Evolutionary conservation across 2,888 invertebrate species (phyloP).

Genomic region (Clitarchus hookeri): DNA sequence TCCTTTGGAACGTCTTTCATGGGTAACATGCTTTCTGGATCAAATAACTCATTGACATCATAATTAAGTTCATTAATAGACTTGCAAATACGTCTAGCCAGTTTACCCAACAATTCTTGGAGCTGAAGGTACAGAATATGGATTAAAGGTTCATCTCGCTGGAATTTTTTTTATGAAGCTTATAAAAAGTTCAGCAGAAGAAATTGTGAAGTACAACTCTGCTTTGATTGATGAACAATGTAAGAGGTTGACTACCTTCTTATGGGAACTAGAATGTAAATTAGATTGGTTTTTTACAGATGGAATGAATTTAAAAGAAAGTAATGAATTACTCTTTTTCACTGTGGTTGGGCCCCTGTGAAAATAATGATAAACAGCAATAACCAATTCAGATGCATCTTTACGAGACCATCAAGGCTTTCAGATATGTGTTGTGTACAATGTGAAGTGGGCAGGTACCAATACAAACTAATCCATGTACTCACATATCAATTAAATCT

Average conservation of each 20-base stretch:
- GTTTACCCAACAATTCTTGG: neutral
- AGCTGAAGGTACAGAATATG: too few relatives aligned
- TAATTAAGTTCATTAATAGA: neutral
- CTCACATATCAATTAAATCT: conserved; percentile 15
- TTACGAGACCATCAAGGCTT: neutral
- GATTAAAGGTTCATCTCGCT: conserved; percentile 11
- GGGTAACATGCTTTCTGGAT: neutral
- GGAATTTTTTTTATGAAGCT: neutral
- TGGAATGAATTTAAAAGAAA: conserved; percentile 19
- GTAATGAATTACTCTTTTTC: conserved; percentile 12
- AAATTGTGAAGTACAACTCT: neutral
- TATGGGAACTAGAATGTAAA: conserved; percentile 6
- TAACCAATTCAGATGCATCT: conserved; percentile 6
- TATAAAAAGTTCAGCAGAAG: neutral
- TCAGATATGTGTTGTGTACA: conserved; percentile 11
- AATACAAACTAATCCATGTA: conserved; percentile 6
- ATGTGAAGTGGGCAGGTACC: neutral
- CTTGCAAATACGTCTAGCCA: neutral
- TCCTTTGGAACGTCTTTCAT: neutral
- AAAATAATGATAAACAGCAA: neutral
- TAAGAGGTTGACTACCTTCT: neutral
- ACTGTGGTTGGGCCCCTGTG: neutral
- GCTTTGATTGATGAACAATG: neutral
- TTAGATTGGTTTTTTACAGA: neutral
- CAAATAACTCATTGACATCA: conserved; percentile 12